Evolutionary conservation across 2,888 invertebrate species (phyloP).

Genomic region (Acanthosepion pharaonis): DNA sequence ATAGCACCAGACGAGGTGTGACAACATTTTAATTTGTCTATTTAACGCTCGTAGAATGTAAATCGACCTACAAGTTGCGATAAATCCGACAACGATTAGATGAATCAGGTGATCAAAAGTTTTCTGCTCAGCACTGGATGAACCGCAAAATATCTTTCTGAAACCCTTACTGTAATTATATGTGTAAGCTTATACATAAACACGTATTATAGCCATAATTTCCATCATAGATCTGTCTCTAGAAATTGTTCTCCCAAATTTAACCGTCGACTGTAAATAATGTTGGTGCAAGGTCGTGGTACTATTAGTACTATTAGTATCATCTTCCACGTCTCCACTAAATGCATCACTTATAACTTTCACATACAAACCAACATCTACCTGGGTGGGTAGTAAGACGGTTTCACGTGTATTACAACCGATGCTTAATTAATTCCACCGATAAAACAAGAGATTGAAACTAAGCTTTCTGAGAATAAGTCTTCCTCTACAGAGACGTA

Average conservation of each 20-base stretch:
- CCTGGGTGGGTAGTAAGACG: not conserved
- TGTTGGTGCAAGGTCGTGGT: not conserved
- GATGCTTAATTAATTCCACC: not conserved
- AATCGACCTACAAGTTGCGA: too few relatives aligned
- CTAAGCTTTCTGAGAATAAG: not conserved
- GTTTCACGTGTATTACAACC: not conserved
- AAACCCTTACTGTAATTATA: too few relatives aligned
- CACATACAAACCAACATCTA: not conserved
- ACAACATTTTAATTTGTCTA: too few relatives aligned
- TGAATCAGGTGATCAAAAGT: too few relatives aligned
- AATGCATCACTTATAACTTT: not conserved
- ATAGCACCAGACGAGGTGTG: too few relatives aligned
- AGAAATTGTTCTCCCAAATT: too few relatives aligned
- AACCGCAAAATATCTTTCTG: too few relatives aligned
- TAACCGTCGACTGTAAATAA: not conserved
- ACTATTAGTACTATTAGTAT: not conserved
- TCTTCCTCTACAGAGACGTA: not conserved
- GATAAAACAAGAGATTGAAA: not conserved
- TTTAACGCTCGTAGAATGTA: too few relatives aligned
- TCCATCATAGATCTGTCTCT: too few relatives aligned
- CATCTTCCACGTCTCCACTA: not conserved
- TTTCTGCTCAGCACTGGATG: too few relatives aligned
- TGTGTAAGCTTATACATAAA: too few relatives aligned
- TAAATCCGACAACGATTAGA: too few relatives aligned
- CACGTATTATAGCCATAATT: not conserved